Evolutionary conservation across 2,888 invertebrate genomes (phyloP), one percentile per base, ranked within the genome.

Genomic region (Acholoe squamosa): DNA sequence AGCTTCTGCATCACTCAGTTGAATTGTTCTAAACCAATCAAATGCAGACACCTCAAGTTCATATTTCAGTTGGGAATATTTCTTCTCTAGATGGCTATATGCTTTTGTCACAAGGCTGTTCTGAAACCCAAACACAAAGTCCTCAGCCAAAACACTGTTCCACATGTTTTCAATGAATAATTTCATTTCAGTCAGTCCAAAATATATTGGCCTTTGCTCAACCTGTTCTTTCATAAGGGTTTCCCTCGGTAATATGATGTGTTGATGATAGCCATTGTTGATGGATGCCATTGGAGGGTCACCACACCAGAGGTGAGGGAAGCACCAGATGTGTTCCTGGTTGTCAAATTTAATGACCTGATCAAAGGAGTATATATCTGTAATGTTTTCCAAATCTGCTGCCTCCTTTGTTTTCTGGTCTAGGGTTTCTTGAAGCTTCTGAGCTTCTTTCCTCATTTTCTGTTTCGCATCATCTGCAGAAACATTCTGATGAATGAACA

Each of bases 231-330:
- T 31, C 14, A 91, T 25, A 76, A 25, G 22, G 28, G 90, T 12
- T 80, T 54, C 10, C 10, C 10, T 91, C 19, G 90, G 12, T 61
- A 77, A 25, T 12, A 14, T 52, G 19, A 91, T 80, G 0, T 67
- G 31, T 19, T 56, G 7, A n/a, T 31, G 12, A 25, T 91, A 91
- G 16, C 91, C 91, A 34, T 31, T 90, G 54, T 90, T 91, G 14
- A 56, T 34, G n/a, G 91, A 31, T 80, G 91, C 90, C 91, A 90
- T 91, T 25, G 91, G 91, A 25, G 91, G 91, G 67, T 90, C 90
- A 25, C 91, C 91, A 16, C 77, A n/a, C 91, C 91, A 91, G 0
- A 91, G 84, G 52, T 90, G 84, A 19, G 91, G 67, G 25, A 91
- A n/a, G 56, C 84, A 90, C 43, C 52, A 84, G n/a, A 84, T 71